Evolutionary conservation across 2,113 vertebrate species (phyloP).

Genomic region (Ammodramus savannarum): DNA sequence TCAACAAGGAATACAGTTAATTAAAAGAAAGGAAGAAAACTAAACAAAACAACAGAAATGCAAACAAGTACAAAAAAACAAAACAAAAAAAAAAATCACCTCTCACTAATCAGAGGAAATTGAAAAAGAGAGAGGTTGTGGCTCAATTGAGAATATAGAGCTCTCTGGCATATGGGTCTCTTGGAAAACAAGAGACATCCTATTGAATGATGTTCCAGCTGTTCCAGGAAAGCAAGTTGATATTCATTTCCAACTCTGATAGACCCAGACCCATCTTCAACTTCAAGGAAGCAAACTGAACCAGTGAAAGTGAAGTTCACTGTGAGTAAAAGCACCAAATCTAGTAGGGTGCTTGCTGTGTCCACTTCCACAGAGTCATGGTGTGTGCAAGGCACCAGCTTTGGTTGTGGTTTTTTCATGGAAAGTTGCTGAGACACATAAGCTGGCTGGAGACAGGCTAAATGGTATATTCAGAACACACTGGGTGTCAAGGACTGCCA

Average conservation of each 20-base stretch:
- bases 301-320: neutral
- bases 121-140: neutral
- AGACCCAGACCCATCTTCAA: neutral
- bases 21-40: neutral
- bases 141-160: neutral
- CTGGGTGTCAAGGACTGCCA: neutral
- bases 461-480: neutral
- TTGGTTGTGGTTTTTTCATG: neutral
- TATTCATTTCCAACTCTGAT: neutral
- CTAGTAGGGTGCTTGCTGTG: neutral
- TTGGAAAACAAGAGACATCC: neutral
- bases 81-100: neutral
- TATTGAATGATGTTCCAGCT: neutral
- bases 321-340: neutral
- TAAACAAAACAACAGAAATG: neutral
- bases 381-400: neutral
- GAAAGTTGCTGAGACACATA: neutral
- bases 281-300: neutral
- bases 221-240: neutral
- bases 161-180: neutral
- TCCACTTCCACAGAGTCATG: neutral
- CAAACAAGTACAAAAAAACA: neutral
- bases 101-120: neutral
- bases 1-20: neutral
- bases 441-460: neutral